These are phyloP conservation scores for Euplagia quadripunctaria DNA, from an alignment of 2,888 invertebrate genomes.

Conservation along the genomic window DNA sequence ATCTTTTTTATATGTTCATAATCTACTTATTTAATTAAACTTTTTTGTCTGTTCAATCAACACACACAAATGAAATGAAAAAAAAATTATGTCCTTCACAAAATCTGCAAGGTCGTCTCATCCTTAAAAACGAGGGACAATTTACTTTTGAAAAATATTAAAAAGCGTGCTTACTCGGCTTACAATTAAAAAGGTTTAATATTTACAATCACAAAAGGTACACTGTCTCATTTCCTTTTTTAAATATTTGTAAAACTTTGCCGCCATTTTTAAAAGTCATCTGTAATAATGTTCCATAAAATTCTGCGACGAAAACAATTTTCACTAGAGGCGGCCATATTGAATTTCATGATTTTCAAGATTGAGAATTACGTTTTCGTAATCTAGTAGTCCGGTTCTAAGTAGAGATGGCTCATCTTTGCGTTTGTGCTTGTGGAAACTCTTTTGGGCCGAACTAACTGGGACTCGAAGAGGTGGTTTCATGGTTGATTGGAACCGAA, in stretches of 20 bases:
- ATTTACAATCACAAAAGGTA: constrained; percentile 39
- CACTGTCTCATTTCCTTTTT: constrained; percentile 46
- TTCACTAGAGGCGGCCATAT: not conserved
- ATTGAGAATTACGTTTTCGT: not conserved
- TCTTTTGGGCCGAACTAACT: too few relatives aligned
- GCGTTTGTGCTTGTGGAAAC: too few relatives aligned
- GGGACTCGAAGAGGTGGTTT: too few relatives aligned
- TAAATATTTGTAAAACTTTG: constrained; percentile 45
- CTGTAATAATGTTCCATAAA: constrained; percentile 27
- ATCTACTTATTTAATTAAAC: too few relatives aligned
- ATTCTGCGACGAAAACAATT: constrained; percentile 18
- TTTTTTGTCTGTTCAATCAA: too few relatives aligned
- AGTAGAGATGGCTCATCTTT: not conserved
- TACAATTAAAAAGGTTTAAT: constrained; percentile 45
- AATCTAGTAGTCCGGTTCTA: not conserved
- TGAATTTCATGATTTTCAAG: not conserved
- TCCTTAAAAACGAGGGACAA: constrained; percentile 19
- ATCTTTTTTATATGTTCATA: too few relatives aligned
- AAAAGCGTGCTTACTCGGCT: constrained; percentile 24
- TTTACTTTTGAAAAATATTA: constrained; percentile 22
- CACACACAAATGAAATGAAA: constrained; percentile 2
- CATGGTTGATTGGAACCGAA: too few relatives aligned
- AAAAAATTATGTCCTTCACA: constrained; percentile 20
- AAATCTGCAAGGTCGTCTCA: constrained; percentile 22
- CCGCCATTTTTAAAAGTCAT: constrained; percentile 23